Conservation (phyloP, 2,797 vertebrate species). For the Gallirallus australis region DNA sequence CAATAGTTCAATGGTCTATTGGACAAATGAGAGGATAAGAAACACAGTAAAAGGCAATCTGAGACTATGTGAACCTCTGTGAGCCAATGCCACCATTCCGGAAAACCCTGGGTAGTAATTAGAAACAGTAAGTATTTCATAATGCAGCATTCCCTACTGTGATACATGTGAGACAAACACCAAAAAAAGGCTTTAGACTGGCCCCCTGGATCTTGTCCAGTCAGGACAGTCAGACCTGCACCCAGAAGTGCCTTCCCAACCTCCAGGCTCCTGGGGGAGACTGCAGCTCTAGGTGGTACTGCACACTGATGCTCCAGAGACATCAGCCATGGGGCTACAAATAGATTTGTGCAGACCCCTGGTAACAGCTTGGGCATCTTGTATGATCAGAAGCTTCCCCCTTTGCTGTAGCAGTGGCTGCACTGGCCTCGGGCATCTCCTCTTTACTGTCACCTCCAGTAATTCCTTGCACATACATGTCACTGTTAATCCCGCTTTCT, state of each 20-base stretch:
- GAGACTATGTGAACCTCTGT: background rate
- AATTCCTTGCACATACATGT: fast-evolving
- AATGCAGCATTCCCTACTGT: background rate
- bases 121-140: constrained; percentile 34
- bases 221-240: background rate
- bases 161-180: background rate
- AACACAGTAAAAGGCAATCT: constrained; percentile 32
- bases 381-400: background rate
- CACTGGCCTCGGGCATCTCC: background rate
- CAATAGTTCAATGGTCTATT: constrained; percentile 40
- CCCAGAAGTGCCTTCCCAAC: background rate
- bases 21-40: constrained; percentile 12
- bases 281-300: background rate
- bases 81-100: background rate
- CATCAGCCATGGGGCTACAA: background rate
- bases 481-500: background rate
- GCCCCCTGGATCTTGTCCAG: background rate
- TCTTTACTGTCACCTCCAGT: background rate
- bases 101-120: constrained; percentile 28
- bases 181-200: background rate
- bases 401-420: background rate
- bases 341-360: background rate
- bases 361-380: background rate
- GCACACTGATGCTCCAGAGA: background rate
- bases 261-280: fast-evolving